Evolutionary conservation across 2,797 vertebrate genomes (phyloP), one percentile per base, ranked within the genome.

Genomic region (Sparus aurata): DNA sequence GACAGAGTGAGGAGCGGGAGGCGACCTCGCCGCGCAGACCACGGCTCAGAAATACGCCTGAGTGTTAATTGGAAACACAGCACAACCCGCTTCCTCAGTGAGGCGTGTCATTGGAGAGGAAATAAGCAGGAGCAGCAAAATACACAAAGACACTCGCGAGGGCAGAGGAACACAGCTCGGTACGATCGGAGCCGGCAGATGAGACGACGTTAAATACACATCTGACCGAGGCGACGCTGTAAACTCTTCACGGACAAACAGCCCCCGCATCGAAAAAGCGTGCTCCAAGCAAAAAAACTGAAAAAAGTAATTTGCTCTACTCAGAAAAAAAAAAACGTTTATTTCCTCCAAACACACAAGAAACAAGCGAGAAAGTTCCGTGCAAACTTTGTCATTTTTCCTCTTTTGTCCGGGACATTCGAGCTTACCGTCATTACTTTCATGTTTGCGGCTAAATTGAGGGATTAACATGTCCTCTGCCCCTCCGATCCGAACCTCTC

Each of bases 61-160:
- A 77, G 86, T 88, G 91, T 94, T 94, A 95, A 94, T 93, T 90
- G 92, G 91, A 92, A 90, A 90, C 83, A 77, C 69, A 68, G 80
- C 75, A 64, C 85, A 92, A 90, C 76, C 76, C 73, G 83, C 89
- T 81, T 85, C 77, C 68, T 85, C 87, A 60, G 74, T 79, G 87
- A 92, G 86, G 85, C 85, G 67, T 92, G 86, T 89, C 89, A 90
- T 87, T 94, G 87, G 83, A 82, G 80, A 81, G 88, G 85, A 92
- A 90, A 90, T 85, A 86, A 90, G 83, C 63, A 85, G 67, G 53
- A 90, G 86, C 64, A 52, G 79, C 69, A 78, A 83, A 86, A 91
- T 85, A 84, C 75, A 89, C 86, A 87, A 84, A 91, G 86, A 90
- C 83, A 70, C 79, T 85, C 70, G 5, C 34, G 82, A 81, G 84